phyloP scores from a whole-genome alignment of 2,797 vertebrate genomes.

The Denticeps clupeoides region DNA sequence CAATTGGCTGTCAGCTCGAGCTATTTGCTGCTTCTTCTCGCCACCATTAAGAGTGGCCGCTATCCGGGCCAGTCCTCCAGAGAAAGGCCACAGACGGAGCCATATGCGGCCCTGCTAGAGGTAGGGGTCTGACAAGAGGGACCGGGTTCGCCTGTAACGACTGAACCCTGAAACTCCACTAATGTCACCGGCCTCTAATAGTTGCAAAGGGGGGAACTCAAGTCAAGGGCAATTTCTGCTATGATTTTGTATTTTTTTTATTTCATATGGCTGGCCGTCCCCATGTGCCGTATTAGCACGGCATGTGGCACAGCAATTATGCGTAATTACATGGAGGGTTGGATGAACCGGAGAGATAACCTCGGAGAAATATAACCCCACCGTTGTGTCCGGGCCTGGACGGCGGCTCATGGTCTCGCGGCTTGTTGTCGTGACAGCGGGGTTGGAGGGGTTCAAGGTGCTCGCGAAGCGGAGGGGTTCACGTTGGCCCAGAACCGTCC shows the following conservation, averaged over 20 bases:
- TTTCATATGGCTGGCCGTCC: no score
- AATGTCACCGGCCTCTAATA: conserved; percentile 24
- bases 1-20: conserved; percentile 21
- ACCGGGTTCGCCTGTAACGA: conserved; percentile 18
- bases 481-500: conserved; percentile 31
- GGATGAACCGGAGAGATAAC: conserved; percentile 25
- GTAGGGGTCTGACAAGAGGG: conserved; percentile 15
- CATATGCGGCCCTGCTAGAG: conserved; percentile 23
- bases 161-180: conserved; percentile 6
- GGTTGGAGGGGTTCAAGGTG: conserved; percentile 37
- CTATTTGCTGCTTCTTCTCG: conserved; percentile 26
- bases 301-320: conserved; percentile 32
- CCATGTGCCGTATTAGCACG: no score
- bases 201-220: conserved; percentile 8
- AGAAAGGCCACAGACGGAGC: conserved; percentile 16
- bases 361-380: conserved; percentile 18
- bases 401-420: conserved; percentile 17
- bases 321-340: conserved; percentile 32
- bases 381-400: conserved; percentile 19
- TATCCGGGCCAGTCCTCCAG: conserved; percentile 29
- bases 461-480: conserved; percentile 26
- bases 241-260: no score
- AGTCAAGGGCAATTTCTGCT: conserved; percentile 27
- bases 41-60: conserved; percentile 26
- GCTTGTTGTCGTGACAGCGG: conserved; percentile 33